Evolutionary conservation across 1,140 invertebrate genomes (phyloP), one percentile per base, ranked within the genome.

Genomic region (Nasonia vitripennis): DNA sequence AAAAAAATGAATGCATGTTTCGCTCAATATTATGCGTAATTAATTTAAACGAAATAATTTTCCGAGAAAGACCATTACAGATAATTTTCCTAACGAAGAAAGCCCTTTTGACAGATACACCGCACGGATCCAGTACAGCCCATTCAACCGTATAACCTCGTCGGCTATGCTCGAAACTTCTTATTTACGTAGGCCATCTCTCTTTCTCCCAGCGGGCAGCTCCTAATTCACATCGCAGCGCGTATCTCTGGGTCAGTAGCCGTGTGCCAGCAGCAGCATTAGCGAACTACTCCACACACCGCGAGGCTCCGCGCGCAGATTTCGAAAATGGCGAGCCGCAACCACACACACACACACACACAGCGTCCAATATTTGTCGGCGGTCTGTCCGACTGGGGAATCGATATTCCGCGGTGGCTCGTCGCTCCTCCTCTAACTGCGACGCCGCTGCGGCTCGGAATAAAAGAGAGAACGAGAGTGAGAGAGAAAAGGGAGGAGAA

Each of bases 351-450:
- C 70, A 81, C 34, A 11, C 62, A 20, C 17, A 68, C 37, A 23
- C n/a, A 68, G 17, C 45, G 48, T 73, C 34, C 27, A 48, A 83
- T 78, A 51, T 78, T 77, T 62, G 75, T 23, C 17, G 23, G 77
- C 17, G 77, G 48, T 78, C 51, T 78, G 48, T 67, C n/a, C 10
- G 41, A n/a, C 27, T 4, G 23, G 68, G 67, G 41, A 78, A 84
- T 84, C 83, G 48, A 84, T 84, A 73, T 78, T 83, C 75, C 45
- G 45, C 14, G 77, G 77, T 55, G 83, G 70, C 71, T 80, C 79
- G 83, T 82, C 83, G 55, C 75, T 84, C 77, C 51, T 67, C 78
- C 79, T 31, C 55, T 74, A 10, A 82, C 81, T 78, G 81, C 51
- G 2, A 34, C 20, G 2, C 34, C 9, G 1, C 70, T 71, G 3